A percentile compares a stretch with the other conserved stretches of the same genome.
Conservation (phyloP, 2,888 invertebrate species). For the Epirrhoe tristata region DNA sequence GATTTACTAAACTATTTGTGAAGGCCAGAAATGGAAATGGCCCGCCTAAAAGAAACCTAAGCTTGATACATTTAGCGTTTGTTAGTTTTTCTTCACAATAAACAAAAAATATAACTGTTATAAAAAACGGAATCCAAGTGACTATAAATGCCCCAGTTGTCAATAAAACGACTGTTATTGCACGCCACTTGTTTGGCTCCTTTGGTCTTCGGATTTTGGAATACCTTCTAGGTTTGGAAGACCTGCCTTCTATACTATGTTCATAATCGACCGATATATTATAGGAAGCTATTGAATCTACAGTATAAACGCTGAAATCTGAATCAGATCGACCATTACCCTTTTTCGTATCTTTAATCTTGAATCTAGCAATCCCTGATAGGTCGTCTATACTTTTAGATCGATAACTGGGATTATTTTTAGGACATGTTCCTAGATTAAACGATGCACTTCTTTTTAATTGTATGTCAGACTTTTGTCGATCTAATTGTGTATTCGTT, state of each 20-base stretch:
- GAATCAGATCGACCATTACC: conserved; percentile 54
- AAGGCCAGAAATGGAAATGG: conserved; percentile 87
- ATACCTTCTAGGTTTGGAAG: conserved; percentile 21
- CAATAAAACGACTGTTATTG: conserved; percentile 86
- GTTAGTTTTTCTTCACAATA: conserved; percentile 78
- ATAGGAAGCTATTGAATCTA: conserved; percentile 54
- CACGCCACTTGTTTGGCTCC: conserved; percentile 85
- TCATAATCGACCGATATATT: conserved; percentile 38
- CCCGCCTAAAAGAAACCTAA: conserved; percentile 82
- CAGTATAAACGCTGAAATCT: conserved; percentile 63
- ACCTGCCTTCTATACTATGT: conserved; percentile 29
- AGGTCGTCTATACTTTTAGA: conserved; percentile 68
- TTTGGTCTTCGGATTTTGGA: conserved; percentile 52
- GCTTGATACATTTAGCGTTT: conserved; percentile 75
- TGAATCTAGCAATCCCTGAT: conserved; percentile 41
- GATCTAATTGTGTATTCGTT: conserved; percentile 43
- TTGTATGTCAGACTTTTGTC: conserved; percentile 39
- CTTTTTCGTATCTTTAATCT: conserved; percentile 41
- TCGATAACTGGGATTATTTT: conserved; percentile 42
- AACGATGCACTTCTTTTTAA: conserved; percentile 70
- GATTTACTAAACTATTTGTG: conserved; percentile 86
- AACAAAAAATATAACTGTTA: conserved; percentile 83
- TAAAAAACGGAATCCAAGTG: conserved; percentile 88
- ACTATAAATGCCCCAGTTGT: conserved; percentile 86
- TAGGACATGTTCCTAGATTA: conserved; percentile 42